phyloP scores from a whole-genome alignment of 1,140 invertebrate species.

The Cydia pomonella region DNA sequence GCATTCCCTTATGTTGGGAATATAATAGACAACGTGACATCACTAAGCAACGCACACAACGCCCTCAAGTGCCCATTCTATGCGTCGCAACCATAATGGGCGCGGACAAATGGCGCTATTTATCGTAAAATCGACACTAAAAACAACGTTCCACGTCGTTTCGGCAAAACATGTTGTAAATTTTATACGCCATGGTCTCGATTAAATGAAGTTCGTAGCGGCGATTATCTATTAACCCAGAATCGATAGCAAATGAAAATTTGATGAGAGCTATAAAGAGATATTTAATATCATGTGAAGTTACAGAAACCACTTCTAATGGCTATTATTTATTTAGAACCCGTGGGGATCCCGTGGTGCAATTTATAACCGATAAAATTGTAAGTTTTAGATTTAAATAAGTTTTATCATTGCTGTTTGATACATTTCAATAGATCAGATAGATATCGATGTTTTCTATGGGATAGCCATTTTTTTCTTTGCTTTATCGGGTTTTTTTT shows the following conservation, averaged over 20 bases:
- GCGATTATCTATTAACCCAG: conserved; percentile 20
- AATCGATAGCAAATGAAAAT: not conserved
- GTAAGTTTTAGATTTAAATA: too few species aligned
- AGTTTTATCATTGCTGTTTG: too few species aligned
- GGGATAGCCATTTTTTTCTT: too few species aligned
- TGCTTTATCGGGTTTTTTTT: too few species aligned
- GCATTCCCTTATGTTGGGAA: not conserved
- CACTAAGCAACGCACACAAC: conserved; percentile 44
- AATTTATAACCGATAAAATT: too few species aligned
- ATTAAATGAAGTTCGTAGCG: conserved; percentile 28
- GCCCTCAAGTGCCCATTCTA: conserved; percentile 58
- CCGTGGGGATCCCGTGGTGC: too few species aligned
- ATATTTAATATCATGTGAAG: not conserved
- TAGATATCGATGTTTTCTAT: too few species aligned
- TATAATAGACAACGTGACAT: not conserved
- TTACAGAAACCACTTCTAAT: too few species aligned
- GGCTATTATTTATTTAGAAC: too few species aligned
- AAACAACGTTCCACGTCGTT: conserved; percentile 61
- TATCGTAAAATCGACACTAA: conserved; percentile 71
- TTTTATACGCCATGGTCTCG: conserved; percentile 48
- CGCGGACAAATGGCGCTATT: conserved; percentile 61
- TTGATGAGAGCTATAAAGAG: not conserved
- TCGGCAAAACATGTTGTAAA: conserved; percentile 56
- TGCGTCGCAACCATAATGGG: conserved; percentile 59
- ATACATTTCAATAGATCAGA: too few species aligned